These are phyloP conservation scores for Yponomeuta evonymella DNA, from an alignment of 2,888 invertebrate species.

Conservation along the genomic window DNA sequence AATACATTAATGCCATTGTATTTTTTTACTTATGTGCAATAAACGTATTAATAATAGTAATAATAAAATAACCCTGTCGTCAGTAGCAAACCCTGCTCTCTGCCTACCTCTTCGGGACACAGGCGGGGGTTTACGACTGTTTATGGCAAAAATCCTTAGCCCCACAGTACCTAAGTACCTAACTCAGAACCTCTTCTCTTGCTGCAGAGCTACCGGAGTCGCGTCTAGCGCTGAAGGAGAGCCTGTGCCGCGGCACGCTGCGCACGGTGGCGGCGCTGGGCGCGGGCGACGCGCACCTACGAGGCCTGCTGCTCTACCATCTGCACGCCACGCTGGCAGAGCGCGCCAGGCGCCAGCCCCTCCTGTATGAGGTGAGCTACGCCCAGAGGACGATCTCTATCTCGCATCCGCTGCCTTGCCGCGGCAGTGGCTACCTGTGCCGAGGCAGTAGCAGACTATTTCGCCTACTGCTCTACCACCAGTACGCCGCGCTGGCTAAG, in stretches of 20 bases:
- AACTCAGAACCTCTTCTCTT: background rate
- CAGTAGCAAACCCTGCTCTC: no score
- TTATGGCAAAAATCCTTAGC: no score
- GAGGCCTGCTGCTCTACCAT: conserved; percentile 69
- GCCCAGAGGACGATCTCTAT: conserved; percentile 13
- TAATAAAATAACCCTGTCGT: no score
- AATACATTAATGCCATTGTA: no score
- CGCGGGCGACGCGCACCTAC: conserved; percentile 74
- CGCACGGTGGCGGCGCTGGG: conserved; percentile 72
- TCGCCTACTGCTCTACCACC: conserved; percentile 68
- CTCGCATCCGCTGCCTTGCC: no score
- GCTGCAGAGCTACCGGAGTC: conserved; percentile 75
- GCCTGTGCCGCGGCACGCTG: conserved; percentile 78
- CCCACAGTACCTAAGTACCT: no score
- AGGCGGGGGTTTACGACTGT: no score
- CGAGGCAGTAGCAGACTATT: conserved; percentile 34
- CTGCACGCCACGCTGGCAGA: conserved; percentile 72
- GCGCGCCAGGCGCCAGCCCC: conserved; percentile 63
- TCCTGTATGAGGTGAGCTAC: conserved; percentile 54
- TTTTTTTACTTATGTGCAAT: no score
- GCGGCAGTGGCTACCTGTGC: no score
- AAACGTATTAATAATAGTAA: no score
- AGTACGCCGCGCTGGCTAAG: conserved; percentile 65
- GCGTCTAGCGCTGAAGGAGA: conserved; percentile 75
- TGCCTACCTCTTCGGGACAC: no score